Evolutionary conservation across 1,140 invertebrate genomes (phyloP).

Genomic region (Pissodes strobi): DNA sequence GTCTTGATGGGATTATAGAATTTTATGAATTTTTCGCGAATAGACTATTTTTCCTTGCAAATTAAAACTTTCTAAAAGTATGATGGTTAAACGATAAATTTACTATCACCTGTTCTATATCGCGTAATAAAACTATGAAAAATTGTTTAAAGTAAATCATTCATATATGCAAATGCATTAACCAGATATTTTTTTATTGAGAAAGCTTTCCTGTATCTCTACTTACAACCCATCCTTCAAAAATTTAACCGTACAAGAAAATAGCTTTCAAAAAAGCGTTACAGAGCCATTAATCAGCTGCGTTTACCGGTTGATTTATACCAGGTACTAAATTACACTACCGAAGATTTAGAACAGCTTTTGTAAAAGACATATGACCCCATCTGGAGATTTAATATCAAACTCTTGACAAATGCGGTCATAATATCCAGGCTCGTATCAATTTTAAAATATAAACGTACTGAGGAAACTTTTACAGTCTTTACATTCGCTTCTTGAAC

Average conservation of each 20-base stretch:
- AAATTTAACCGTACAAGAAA: conserved; percentile 13
- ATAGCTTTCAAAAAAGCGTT: conserved; percentile 32
- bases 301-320: conserved; percentile 33
- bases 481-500: neutral
- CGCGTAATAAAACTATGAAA: too few relatives aligned
- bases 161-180: too few relatives aligned
- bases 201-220: neutral
- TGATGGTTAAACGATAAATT: too few relatives aligned
- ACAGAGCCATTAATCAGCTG: conserved; percentile 29
- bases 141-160: too few relatives aligned
- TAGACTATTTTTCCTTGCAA: too few relatives aligned
- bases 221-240: conserved; percentile 3
- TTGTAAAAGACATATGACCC: conserved; percentile 38
- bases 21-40: too few relatives aligned
- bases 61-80: too few relatives aligned
- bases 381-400: conserved; percentile 39
- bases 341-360: conserved; percentile 36
- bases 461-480: conserved; percentile 3
- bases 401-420: conserved; percentile 38
- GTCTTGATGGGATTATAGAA: too few relatives aligned
- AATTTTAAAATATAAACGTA: conserved; percentile 34
- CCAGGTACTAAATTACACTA: conserved; percentile 36
- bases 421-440: conserved; percentile 33
- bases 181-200: neutral
- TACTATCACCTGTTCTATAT: too few relatives aligned